phyloP scores from a whole-genome alignment of 2,797 vertebrate species.

The Cyclura pinguis region DNA sequence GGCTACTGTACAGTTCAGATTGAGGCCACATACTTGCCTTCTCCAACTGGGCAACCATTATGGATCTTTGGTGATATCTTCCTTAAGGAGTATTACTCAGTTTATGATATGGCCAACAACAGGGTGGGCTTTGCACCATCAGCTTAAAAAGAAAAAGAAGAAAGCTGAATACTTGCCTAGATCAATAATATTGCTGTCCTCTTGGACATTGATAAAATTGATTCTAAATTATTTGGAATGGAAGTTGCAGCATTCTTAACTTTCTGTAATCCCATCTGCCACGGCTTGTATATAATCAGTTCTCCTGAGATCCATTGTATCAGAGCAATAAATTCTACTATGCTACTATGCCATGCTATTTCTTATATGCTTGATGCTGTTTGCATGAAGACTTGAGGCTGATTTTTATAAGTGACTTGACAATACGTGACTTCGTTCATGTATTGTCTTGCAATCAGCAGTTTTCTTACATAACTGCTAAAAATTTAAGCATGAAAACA shows the following conservation, averaged over 20 bases:
- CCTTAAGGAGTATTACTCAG: slow-evolving; percentile 83
- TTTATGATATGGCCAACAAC: slow-evolving; percentile 80
- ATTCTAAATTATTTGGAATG: background rate
- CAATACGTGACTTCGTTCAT: background rate
- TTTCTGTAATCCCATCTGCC: background rate
- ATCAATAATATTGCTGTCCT: background rate
- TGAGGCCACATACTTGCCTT: slow-evolving; percentile 81
- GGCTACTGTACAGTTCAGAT: slow-evolving; percentile 77
- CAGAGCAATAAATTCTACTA: background rate
- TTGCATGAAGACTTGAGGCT: background rate
- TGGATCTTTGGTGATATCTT: slow-evolving; percentile 86
- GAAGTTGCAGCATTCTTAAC: background rate
- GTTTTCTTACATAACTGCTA: background rate
- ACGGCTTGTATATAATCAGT: background rate
- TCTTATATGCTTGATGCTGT: background rate
- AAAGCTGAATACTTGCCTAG: background rate
- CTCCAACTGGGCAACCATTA: slow-evolving; percentile 75
- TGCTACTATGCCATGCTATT: too few relatives aligned
- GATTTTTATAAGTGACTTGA: background rate
- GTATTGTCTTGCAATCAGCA: background rate
- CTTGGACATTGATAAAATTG: background rate
- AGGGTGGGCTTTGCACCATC: slow-evolving; percentile 80
- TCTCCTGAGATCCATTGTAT: background rate
- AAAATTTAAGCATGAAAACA: background rate
- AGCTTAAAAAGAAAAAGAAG: slow-evolving; percentile 51